Conservation (phyloP, 2,113 vertebrate genomes). For the Cepphus grylle region DNA sequence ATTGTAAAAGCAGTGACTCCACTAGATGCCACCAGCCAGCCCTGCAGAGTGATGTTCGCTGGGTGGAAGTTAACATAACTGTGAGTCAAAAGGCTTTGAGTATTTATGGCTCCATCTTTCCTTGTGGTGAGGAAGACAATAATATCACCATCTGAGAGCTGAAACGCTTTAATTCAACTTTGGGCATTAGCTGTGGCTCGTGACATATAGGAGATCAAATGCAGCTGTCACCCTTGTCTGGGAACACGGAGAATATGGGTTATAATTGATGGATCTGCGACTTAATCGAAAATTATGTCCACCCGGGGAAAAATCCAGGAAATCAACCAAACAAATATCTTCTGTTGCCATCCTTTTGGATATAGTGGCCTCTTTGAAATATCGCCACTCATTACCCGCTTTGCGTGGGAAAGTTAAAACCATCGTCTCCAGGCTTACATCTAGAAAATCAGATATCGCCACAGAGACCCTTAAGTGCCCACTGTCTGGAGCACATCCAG, state of each 20-base stretch:
- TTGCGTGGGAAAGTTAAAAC: neutral
- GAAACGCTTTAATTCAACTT: neutral
- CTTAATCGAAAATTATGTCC: fast-evolving
- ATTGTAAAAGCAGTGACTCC: neutral
- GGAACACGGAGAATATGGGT: neutral
- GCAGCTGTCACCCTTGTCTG: neutral
- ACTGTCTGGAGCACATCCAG: fast-evolving
- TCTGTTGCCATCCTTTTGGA: neutral
- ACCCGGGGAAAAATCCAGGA: neutral
- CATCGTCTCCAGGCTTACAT: neutral
- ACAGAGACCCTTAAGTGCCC: neutral
- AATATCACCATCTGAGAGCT: neutral
- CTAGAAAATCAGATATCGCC: neutral
- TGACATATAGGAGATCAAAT: neutral
- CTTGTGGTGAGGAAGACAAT: neutral
- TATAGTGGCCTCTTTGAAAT: neutral
- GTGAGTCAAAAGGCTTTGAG: neutral
- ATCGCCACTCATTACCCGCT: neutral
- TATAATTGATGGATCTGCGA: neutral
- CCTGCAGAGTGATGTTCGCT: neutral
- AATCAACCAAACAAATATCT: neutral
- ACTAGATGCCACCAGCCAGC: neutral
- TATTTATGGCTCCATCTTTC: neutral
- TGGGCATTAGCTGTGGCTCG: neutral
- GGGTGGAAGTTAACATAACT: neutral